Base-by-base conservation (phyloP, 2,113 vertebrate species). In the Crotalus helleri region DNA sequence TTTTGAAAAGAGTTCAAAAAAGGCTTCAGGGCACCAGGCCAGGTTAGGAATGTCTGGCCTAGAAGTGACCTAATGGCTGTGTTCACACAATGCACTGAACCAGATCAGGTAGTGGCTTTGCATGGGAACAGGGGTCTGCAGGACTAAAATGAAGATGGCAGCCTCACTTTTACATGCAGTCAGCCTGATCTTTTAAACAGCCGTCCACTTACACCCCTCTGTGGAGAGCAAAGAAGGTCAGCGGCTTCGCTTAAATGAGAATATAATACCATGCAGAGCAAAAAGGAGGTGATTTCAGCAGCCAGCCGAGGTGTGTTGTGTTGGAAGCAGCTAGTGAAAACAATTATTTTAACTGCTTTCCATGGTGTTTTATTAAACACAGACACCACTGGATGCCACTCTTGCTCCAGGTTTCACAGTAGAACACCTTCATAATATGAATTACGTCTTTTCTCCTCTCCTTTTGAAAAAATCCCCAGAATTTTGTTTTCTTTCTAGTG, bases 371-470 rank as follows among this genome's bases (percentile, higher is more conserved):
- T 49, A 91, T 94, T 95, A 57, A 94, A 91, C 95, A 93, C 92
- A 91, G 92, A 69, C 95, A 94, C 97, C 97, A 97, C 97, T 97
- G 97, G 97, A 97, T 97, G 97, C 97, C 97, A 97, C 96, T 97
- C 94, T 97, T 97, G 97, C 96, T 96, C 96, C 97, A 95, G 93
- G 55, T 69, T 90, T 58, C 69, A 46, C 13, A 29, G 24, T 23
- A 74, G 85, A 96, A 95, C 64, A 86, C 90, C 88, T 58, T 91
- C 33, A 29, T 91, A 91, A 95, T 94, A 49, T 21, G 15, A 15
- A n/a, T 15, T 49, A n/a, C 24, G 21, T 94, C 89, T n/a, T 89
- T 0, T 61, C 11, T 21, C 19, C 6, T 7, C 88, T 93, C 59
- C 88, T 94, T 94, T 74, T 53, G 46, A 53, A 74, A 74, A 53